These are phyloP conservation scores for Neosilurus mollespiculum DNA, from an alignment of 2,797 vertebrate genomes.

Conservation along the genomic window DNA sequence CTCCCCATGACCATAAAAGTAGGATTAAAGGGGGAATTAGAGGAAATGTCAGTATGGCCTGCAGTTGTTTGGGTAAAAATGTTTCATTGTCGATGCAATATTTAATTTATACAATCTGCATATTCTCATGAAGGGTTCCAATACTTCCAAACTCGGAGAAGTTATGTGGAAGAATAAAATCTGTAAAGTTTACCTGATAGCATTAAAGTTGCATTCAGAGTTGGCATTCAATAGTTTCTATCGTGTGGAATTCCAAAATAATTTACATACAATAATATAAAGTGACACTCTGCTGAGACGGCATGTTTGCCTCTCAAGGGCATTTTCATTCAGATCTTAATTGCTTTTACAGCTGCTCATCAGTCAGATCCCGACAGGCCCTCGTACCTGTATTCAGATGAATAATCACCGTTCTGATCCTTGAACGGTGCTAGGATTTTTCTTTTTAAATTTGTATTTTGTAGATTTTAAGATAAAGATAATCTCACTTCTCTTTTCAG, in stretches of 20 bases:
- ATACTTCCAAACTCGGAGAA: background rate
- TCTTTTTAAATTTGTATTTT: background rate
- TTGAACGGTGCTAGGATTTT: background rate
- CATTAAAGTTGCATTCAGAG: background rate
- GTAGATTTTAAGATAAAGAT: background rate
- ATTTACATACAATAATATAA: constrained; percentile 3
- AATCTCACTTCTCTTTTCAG: constrained; percentile 1
- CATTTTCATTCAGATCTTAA: constrained; percentile 23
- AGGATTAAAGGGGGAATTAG: too few relatives aligned
- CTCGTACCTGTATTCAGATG: background rate
- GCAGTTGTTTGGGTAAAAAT: background rate
- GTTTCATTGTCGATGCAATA: background rate
- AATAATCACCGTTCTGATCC: constrained; percentile 15
- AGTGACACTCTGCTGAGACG: background rate
- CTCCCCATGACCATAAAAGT: too few relatives aligned
- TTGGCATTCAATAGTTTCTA: background rate
- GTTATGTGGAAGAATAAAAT: background rate
- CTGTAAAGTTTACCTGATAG: background rate
- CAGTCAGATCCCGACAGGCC: constrained; percentile 20
- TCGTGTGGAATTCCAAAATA: background rate
- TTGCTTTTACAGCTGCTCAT: constrained; percentile 22
- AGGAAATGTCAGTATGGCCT: background rate
- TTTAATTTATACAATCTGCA: background rate
- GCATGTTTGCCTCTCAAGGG: constrained; percentile 4
- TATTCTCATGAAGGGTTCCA: background rate